These are phyloP conservation scores for Pilophorus perplexus DNA, from an alignment of 2,888 invertebrate species.

Conservation along the genomic window DNA sequence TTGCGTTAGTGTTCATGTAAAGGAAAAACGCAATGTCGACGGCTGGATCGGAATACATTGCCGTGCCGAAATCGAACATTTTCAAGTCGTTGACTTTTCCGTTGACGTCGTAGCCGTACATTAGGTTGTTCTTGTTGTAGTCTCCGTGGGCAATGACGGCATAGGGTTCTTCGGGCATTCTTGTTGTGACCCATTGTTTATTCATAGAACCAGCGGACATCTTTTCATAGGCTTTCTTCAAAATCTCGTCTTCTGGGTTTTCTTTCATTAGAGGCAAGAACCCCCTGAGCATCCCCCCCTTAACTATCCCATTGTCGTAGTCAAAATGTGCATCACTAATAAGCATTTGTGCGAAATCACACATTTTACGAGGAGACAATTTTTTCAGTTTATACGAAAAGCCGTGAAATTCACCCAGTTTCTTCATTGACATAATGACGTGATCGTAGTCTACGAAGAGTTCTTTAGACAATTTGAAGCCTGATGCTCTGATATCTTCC, in stretches of 20 bases:
- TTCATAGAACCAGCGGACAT: background rate
- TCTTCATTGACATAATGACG: constrained; percentile 46
- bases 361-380: background rate
- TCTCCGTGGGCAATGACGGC: constrained; percentile 53
- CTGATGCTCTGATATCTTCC: constrained; percentile 49
- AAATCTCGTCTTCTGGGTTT: constrained; percentile 41
- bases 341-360: background rate
- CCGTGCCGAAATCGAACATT: constrained; percentile 52
- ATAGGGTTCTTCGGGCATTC: constrained; percentile 42
- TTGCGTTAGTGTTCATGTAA: constrained; percentile 51
- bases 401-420: constrained; percentile 51
- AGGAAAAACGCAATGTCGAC: constrained; percentile 52
- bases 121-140: constrained; percentile 53
- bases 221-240: constrained; percentile 14
- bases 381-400: constrained; percentile 50
- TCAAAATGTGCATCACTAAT: background rate
- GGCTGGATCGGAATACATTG: constrained; percentile 51
- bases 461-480: constrained; percentile 49
- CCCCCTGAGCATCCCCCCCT: background rate
- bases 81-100: constrained; percentile 47
- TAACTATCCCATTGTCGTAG: constrained; percentile 5
- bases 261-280: constrained; percentile 15
- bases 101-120: constrained; percentile 51
- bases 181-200: background rate
- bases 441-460: constrained; percentile 50